A percentile compares a stretch with the other conserved stretches of the same genome.
Conservation (phyloP, 2,888 invertebrate genomes). For the Patella depressa region DNA sequence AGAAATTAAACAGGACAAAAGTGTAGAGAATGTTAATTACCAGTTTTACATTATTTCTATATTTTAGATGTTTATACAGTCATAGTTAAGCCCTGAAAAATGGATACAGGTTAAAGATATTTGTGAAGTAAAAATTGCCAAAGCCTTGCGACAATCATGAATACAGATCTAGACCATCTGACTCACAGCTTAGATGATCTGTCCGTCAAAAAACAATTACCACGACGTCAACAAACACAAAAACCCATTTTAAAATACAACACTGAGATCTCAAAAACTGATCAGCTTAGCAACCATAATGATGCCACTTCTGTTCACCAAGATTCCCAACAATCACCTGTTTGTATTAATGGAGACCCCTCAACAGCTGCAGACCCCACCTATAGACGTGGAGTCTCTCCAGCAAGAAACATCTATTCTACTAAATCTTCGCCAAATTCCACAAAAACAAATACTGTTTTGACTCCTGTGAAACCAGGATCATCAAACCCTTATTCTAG, state of each 20-base stretch:
- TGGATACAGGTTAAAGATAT: too few relatives aligned
- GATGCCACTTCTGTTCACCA: constrained; percentile 33
- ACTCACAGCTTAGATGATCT: constrained; percentile 54
- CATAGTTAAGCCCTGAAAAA: too few relatives aligned
- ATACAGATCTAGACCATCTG: constrained; percentile 37
- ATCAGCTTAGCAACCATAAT: constrained; percentile 50
- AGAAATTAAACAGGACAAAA: too few relatives aligned
- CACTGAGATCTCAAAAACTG: constrained; percentile 50
- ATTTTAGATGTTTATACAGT: too few relatives aligned
- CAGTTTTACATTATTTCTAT: too few relatives aligned
- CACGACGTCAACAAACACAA: constrained; percentile 55
- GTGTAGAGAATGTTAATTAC: too few relatives aligned
- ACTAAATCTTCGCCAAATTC: not conserved
- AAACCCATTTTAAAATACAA: constrained; percentile 61
- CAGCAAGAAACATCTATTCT: not conserved
- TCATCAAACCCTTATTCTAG: constrained; percentile 57
- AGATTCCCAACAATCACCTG: constrained; percentile 12
- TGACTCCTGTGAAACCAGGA: constrained; percentile 13
- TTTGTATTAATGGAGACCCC: constrained; percentile 13
- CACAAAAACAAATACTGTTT: not conserved
- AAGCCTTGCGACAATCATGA: too few relatives aligned
- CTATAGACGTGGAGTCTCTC: not conserved
- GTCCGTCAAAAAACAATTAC: constrained; percentile 61
- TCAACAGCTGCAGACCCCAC: not conserved
- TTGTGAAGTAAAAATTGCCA: too few relatives aligned